Conservation (phyloP, 2,888 invertebrate genomes). For the Dryobota labecula region DNA sequence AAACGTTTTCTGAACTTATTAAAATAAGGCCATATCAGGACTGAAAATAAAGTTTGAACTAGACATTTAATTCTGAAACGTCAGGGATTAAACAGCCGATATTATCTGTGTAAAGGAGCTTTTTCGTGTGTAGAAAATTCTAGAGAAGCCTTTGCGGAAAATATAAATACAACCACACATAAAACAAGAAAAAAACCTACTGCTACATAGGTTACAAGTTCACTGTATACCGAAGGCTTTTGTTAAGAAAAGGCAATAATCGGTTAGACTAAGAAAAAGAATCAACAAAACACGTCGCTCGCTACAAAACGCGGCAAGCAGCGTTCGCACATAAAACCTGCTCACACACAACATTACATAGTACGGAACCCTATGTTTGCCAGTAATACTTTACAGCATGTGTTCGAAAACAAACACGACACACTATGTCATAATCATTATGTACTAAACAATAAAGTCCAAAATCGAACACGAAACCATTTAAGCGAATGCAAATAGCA, state of each 20-base stretch:
- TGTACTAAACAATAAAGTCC: slow-evolving; percentile 70
- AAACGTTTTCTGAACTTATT: too few species aligned
- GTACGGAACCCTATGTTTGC: slow-evolving; percentile 81
- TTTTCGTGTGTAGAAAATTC: neutral
- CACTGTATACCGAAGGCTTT: slow-evolving; percentile 48
- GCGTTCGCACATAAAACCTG: slow-evolving; percentile 79
- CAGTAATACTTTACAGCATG: slow-evolving; percentile 81
- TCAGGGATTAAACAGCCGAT: neutral
- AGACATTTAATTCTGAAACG: neutral
- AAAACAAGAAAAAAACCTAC: slow-evolving; percentile 21
- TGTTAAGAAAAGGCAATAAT: slow-evolving; percentile 62
- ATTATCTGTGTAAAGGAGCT: neutral
- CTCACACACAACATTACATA: slow-evolving; percentile 81
- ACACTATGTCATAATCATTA: slow-evolving; percentile 66
- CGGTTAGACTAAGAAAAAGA: slow-evolving; percentile 62
- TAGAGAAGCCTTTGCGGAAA: neutral
- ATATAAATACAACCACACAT: slow-evolving; percentile 21
- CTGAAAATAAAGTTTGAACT: too few species aligned
- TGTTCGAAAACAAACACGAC: slow-evolving; percentile 72
- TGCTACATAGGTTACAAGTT: slow-evolving; percentile 36
- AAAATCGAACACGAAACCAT: slow-evolving; percentile 70
- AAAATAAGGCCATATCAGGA: neutral
- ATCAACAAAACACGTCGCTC: slow-evolving; percentile 64
- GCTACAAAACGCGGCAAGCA: slow-evolving; percentile 73
- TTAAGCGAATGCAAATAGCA: slow-evolving; percentile 75